These are phyloP conservation scores for Babylonia areolata DNA, from an alignment of 1,140 invertebrate genomes.

Conservation along the genomic window DNA sequence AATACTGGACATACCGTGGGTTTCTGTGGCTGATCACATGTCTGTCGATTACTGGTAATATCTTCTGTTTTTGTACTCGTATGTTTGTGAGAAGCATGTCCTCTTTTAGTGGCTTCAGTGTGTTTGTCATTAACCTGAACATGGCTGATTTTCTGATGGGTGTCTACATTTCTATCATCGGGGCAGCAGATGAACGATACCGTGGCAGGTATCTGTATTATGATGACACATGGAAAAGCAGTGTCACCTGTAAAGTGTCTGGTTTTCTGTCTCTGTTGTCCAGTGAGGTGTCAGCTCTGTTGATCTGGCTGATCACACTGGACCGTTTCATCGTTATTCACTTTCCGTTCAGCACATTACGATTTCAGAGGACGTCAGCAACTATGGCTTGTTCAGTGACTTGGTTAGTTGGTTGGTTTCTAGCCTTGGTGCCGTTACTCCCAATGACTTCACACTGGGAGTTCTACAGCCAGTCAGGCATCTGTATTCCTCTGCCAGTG, in stretches of 20 bases:
- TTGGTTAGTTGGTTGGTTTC: constrained; percentile 35
- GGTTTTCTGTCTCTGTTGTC: constrained; percentile 62
- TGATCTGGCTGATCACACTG: constrained; percentile 51
- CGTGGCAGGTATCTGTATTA: constrained; percentile 54
- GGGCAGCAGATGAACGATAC: constrained; percentile 54
- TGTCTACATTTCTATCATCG: constrained; percentile 66
- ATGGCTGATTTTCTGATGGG: constrained; percentile 66
- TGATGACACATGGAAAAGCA: constrained; percentile 55
- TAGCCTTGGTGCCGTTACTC: constrained; percentile 41
- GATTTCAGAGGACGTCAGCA: constrained; percentile 37
- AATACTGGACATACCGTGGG: constrained; percentile 36
- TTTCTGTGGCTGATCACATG: constrained; percentile 45
- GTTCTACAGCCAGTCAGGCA: constrained; percentile 52
- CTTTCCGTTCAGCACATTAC: constrained; percentile 55
- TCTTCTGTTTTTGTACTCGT: constrained; percentile 39
- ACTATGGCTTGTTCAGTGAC: not conserved
- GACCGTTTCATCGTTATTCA: constrained; percentile 60
- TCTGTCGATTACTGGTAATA: constrained; percentile 50
- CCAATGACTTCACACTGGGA: constrained; percentile 35
- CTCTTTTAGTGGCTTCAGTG: constrained; percentile 42
- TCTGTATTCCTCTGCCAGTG: constrained; percentile 54
- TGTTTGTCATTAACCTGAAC: constrained; percentile 54
- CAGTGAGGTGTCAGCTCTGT: constrained; percentile 40
- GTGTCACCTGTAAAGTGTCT: constrained; percentile 52
- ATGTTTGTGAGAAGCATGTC: not conserved